phyloP scores from a whole-genome alignment of 2,888 invertebrate species.

The Prionchulus punctatus region DNA sequence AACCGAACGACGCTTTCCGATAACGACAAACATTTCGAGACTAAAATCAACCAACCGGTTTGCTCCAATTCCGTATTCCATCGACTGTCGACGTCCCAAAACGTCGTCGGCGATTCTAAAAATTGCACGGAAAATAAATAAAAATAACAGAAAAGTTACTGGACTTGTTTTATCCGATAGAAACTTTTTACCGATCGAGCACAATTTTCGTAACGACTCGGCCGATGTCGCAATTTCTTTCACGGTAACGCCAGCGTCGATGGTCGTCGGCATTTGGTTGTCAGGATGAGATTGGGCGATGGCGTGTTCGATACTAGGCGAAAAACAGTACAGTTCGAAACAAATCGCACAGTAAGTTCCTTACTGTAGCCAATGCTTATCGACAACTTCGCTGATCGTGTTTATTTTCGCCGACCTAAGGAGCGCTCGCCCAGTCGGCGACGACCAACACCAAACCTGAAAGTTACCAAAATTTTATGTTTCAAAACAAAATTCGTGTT shows the following conservation, averaged over 20 bases:
- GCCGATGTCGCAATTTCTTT: background rate
- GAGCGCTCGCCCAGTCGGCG: conserved; percentile 10
- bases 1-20: conserved; percentile 54
- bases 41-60: conserved; percentile 67
- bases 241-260: background rate
- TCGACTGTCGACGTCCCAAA: conserved; percentile 35
- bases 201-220: conserved; percentile 3
- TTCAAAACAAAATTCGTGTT: too few species aligned
- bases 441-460: conserved; percentile 15
- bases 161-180: too few species aligned
- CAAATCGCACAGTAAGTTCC: background rate
- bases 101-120: conserved; percentile 28
- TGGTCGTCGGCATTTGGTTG: background rate
- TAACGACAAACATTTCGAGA: conserved; percentile 57
- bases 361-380: conserved; percentile 3
- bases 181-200: conserved; percentile 5
- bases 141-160: too few species aligned
- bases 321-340: background rate
- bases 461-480: background rate
- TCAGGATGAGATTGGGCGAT: background rate
- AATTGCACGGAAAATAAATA: too few species aligned
- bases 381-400: conserved; percentile 6
- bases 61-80: conserved; percentile 37
- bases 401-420: conserved; percentile 10
- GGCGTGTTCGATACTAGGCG: background rate